Evolutionary conservation across 2,888 invertebrate genomes (phyloP), one percentile per base, ranked within the genome.

Genomic region (Oegoconia quadripuncta): DNA sequence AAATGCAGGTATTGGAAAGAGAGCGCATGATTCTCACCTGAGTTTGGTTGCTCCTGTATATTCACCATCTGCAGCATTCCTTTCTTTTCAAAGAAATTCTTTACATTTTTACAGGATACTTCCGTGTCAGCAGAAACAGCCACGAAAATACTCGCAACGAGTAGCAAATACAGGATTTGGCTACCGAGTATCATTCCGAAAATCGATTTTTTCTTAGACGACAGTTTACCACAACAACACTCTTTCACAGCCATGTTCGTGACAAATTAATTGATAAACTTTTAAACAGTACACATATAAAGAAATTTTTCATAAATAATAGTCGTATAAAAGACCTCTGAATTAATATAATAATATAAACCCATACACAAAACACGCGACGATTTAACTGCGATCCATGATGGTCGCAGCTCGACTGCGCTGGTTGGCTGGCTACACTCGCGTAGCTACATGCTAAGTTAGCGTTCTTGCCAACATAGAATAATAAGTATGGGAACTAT

Each of bases 191-290:
- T 73, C 67, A 78, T 79, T 74, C 81, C 79, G 55, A 81, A 78
- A 87, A 87, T 87, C 86, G 87, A 87, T 87, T 86, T 86, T 81
- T 81, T 80, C 76, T 76, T 78, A 72, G 71, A 67, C 71, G 80
- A 79, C 80, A 79, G 76, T 82, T 79, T 76, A 69, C 64, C 82
- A 84, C 78, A 73, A 77, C 64, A 81, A 82, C 80, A 83, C 86
- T 75, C 71, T 74, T 74, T 77, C 82, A 84, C 84, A 78, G 79
- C 78, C 86, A 86, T 87, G 64, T 71, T 75, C 64, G 50, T 61
- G 60, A 59, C 66, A 71, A 64, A 61, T 48, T 50, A 44, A 48
- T 52, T 44, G 52, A 54, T 57, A 53, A 58, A 60, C 50, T 46
- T 22, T 48, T 50, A 44, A 48, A 52, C 43, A 52, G 53, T 57